These are phyloP conservation scores for Ptychodera flava DNA, from an alignment of 35 echinoderm and acorn worm species.

Conservation along the genomic window DNA sequence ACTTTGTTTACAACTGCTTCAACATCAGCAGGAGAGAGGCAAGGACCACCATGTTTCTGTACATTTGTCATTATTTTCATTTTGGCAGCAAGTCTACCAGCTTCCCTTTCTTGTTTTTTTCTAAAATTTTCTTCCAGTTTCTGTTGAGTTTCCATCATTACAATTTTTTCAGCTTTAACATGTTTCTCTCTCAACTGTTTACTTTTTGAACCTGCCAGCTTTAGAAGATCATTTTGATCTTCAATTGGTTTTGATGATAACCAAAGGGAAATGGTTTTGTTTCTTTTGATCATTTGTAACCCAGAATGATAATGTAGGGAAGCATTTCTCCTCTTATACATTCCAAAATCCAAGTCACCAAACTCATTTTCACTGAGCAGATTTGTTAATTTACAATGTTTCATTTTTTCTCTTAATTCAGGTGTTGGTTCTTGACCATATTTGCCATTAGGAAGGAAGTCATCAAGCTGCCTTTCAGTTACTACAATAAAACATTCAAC, in stretches of 20 bases:
- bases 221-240: background rate
- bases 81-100: background rate
- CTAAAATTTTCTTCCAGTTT: background rate
- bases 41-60: conserved; percentile 15
- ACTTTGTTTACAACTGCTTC: background rate
- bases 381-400: conserved; percentile 34
- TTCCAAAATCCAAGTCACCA: conserved; percentile 45
- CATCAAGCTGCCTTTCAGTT: conserved; percentile 3
- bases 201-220: conserved; percentile 5
- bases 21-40: conserved; percentile 3
- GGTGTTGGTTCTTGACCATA: conserved; percentile 19
- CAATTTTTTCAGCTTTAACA: background rate
- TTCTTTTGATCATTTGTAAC: conserved; percentile 18
- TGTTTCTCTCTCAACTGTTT: background rate
- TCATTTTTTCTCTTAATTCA: conserved; percentile 30
- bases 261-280: conserved; percentile 23
- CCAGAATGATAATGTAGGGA: conserved; percentile 20
- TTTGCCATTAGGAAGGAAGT: conserved; percentile 24
- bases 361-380: conserved; percentile 36
- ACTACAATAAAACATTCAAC: conserved; percentile 19
- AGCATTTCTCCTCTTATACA: conserved; percentile 19
- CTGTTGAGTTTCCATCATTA: background rate
- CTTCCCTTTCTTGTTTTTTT: conserved; percentile 17
- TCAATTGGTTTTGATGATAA: background rate
- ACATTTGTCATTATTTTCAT: background rate